These are phyloP conservation scores for Nudaria mundana DNA, from an alignment of 2,888 invertebrate genomes.

Conservation along the genomic window DNA sequence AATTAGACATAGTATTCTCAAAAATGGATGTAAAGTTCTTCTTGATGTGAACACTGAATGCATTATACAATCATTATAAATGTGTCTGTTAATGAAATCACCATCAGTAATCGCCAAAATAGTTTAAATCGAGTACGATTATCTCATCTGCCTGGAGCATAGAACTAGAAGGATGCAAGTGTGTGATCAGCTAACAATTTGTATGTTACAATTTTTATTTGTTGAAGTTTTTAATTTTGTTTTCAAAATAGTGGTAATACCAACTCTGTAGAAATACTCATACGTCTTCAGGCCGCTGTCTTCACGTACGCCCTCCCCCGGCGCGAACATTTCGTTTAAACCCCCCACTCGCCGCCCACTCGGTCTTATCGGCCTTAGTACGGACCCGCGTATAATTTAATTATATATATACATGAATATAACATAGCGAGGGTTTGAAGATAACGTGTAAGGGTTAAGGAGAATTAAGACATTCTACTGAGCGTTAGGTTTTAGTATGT, in stretches of 20 bases:
- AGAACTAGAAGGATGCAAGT: too few species aligned
- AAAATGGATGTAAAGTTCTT: too few species aligned
- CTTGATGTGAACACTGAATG: too few species aligned
- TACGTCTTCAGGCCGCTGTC: conserved; percentile 73
- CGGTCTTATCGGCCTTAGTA: conserved; percentile 67
- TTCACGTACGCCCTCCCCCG: conserved; percentile 69
- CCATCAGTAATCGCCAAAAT: too few species aligned
- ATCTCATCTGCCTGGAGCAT: too few species aligned
- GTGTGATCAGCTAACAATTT: too few species aligned
- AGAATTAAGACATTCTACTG: conserved; percentile 30
- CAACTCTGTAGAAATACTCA: conserved; percentile 45
- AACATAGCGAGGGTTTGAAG: conserved; percentile 32
- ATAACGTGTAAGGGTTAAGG: conserved; percentile 31
- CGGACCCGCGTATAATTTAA: conserved; percentile 47
- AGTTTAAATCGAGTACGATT: too few species aligned
- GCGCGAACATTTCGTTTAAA: conserved; percentile 51
- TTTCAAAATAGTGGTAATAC: conserved; percentile 14
- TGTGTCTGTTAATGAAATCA: too few species aligned
- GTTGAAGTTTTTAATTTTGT: not conserved
- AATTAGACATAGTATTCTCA: too few species aligned
- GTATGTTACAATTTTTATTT: not conserved
- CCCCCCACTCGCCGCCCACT: conserved; percentile 43
- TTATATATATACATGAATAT: conserved; percentile 36
- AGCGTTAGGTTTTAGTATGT: too few species aligned
- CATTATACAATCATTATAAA: too few species aligned